phyloP scores from a whole-genome alignment of 2,797 vertebrate species.

The Tapirus indicus region DNA sequence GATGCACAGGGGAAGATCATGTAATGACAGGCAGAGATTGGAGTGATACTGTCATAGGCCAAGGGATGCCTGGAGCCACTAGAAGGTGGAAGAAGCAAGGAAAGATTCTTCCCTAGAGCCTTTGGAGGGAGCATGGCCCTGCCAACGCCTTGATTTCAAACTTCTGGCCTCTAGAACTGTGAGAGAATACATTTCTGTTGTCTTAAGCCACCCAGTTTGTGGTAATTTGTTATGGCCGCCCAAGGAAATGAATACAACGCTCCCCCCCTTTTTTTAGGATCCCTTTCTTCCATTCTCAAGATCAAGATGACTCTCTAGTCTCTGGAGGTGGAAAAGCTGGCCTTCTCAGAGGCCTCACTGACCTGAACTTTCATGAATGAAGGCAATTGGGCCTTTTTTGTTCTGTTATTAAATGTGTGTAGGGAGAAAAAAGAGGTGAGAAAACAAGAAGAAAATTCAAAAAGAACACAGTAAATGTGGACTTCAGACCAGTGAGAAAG shows the following conservation, averaged over 20 bases:
- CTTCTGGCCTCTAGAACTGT: background rate
- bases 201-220: background rate
- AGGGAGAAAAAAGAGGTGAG: background rate
- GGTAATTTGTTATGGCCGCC: background rate
- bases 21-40: background rate
- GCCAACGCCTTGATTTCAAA: no score
- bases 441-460: background rate
- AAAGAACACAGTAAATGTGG: background rate
- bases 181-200: background rate
- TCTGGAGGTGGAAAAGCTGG: background rate
- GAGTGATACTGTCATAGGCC: background rate
- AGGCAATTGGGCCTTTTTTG: background rate
- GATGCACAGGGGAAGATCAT: background rate
- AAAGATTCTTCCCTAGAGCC: background rate
- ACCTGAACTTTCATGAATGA: background rate
- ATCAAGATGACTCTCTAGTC: background rate
- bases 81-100: background rate
- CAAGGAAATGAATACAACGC: background rate
- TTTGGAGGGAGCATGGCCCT: no score
- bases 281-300: background rate
- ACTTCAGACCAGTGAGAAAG: background rate
- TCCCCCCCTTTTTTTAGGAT: background rate
- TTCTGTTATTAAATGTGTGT: background rate
- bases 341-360: background rate
- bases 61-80: background rate